phyloP scores from a whole-genome alignment of 2,113 vertebrate species.

The Conger conger region DNA sequence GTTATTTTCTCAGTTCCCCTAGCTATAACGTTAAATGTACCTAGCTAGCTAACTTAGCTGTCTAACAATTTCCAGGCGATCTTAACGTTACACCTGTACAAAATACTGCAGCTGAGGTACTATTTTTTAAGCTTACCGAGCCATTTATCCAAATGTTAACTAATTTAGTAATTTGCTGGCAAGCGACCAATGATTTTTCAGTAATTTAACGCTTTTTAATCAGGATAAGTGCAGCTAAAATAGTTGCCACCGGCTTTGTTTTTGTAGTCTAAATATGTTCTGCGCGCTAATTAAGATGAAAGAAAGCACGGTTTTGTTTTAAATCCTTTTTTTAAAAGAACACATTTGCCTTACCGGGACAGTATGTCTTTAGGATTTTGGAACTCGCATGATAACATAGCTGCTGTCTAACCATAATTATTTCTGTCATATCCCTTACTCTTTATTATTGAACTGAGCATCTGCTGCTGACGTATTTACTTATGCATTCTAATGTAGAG shows the following conservation, averaged over 20 bases:
- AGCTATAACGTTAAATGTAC: not conserved
- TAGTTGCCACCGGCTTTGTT: no score
- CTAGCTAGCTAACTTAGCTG: not conserved
- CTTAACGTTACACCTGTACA: not conserved
- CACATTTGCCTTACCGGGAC: no score
- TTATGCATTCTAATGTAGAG: not conserved
- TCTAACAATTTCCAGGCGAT: not conserved
- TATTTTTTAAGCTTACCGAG: not conserved
- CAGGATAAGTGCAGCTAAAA: no score
- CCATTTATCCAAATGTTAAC: not conserved
- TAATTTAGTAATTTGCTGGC: not conserved
- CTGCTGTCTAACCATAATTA: slow-evolving; percentile 19
- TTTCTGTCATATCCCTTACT: slow-evolving; percentile 5
- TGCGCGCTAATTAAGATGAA: no score
- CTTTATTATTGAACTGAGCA: not conserved
- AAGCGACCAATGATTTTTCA: slow-evolving; percentile 23
- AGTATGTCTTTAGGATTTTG: slow-evolving; percentile 3
- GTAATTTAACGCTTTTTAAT: not conserved
- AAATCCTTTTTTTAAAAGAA: no score
- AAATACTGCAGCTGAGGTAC: not conserved
- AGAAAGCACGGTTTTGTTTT: no score
- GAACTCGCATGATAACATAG: slow-evolving; percentile 35
- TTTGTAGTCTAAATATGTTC: no score
- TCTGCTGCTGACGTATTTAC: not conserved
- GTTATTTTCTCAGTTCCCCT: not conserved